Evolutionary conservation across 2,888 invertebrate genomes (phyloP), one percentile per base, ranked within the genome.

Genomic region (Craniophora ligustri): DNA sequence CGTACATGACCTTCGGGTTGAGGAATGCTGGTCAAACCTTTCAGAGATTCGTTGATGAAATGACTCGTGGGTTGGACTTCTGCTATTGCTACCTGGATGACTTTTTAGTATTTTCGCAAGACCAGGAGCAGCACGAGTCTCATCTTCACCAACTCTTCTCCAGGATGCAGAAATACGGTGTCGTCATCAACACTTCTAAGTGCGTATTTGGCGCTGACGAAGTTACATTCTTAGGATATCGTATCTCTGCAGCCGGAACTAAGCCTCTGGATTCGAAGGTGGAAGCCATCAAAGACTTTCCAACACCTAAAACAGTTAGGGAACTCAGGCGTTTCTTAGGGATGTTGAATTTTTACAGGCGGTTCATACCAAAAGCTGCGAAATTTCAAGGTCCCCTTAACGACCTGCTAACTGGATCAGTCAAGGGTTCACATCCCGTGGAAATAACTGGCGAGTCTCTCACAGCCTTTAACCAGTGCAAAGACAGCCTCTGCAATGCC

Each of bases 201-300:
- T 32, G 31, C 5, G 15, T 32, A 10, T 31, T 42, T 6, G 42
- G 42, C 2, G 18, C 15, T n/a, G 10, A 16, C 13, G 18, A 36
- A 10, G 45, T 45, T 5, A 35, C 26, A 3, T 45, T 45, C 7
- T 11, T 45, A 3, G 45, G 45, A 11, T 36, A 16, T 10, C 11
- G 10, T 13, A 18, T 36, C 14, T 45, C 45, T 6, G 0, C 11
- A 0, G 6, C 5, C 2, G 45, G 45, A 5, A 45, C 16, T 7
- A 35, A 14, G 13, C 45, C 45, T 6, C 10, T 45, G 3, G 28
- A 35, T 2, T 13, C 6, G 5, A 36, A 30, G 15, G 16, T 46
- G 0, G 8, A 46, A 13, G 45, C 14, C n/a, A 36, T 36, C 6
- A 18, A 19, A 13, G 28, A 10, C 4, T 81, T 80, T 26, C 51